phyloP scores from a whole-genome alignment of 2,113 vertebrate species.

The Antechinus flavipes region DNA sequence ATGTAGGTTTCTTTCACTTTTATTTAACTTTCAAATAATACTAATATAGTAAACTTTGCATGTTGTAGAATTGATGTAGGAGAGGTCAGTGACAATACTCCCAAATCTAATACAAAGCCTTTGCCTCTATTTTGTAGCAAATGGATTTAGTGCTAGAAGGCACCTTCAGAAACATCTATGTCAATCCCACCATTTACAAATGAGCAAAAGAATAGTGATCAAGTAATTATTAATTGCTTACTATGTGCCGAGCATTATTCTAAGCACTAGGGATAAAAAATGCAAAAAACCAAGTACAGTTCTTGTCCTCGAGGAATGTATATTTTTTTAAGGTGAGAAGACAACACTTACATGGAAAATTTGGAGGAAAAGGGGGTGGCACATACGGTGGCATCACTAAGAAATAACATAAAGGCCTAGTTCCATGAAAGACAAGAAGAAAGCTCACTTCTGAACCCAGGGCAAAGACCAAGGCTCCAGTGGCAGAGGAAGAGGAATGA shows the following conservation, averaged over 20 bases:
- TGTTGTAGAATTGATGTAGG: background rate
- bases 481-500: background rate
- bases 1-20: background rate
- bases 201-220: background rate
- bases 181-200: background rate
- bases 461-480: background rate
- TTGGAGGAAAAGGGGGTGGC: background rate
- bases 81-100: background rate
- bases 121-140: background rate
- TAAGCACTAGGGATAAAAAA: background rate
- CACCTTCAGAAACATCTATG: background rate
- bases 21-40: background rate
- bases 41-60: background rate
- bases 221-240: background rate
- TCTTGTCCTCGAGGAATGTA: background rate
- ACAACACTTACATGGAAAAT: background rate
- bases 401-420: background rate
- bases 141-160: background rate
- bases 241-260: background rate
- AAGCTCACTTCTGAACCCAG: background rate
- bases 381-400: background rate
- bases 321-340: background rate
- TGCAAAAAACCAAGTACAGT: background rate
- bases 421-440: background rate
- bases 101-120: background rate